Evolutionary conservation across 2,113 vertebrate species (phyloP).

Genomic region (Donacobius atricapilla): DNA sequence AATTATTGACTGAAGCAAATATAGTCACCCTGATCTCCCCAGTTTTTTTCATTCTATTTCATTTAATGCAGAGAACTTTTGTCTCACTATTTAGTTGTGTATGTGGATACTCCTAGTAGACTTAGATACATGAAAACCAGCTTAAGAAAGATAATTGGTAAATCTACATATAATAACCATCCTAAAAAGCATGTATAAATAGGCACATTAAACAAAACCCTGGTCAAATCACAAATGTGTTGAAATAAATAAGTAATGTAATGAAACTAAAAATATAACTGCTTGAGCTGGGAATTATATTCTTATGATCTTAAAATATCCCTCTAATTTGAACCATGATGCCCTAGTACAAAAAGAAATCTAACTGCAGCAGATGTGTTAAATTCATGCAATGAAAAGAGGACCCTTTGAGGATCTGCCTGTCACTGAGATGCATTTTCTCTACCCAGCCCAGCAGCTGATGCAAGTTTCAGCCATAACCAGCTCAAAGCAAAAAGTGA

Average conservation of each 20-base stretch:
- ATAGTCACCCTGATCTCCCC: neutral
- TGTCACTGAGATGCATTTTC: neutral
- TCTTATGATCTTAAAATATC: slow-evolving; percentile 71
- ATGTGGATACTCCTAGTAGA: neutral
- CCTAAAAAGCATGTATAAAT: slow-evolving; percentile 1
- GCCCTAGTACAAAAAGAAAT: slow-evolving; percentile 63
- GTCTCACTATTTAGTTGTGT: neutral
- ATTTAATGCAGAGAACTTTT: neutral
- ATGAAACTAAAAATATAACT: slow-evolving; percentile 52
- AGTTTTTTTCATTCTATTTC: neutral
- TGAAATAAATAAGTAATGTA: slow-evolving; percentile 50
- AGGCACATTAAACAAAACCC: slow-evolving; percentile 6
- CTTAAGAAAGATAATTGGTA: neutral
- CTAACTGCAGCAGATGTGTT: slow-evolving; percentile 55
- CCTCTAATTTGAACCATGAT: slow-evolving; percentile 70
- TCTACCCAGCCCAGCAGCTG: slow-evolving; percentile 2
- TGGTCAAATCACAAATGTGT: slow-evolving; percentile 13
- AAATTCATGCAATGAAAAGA: slow-evolving; percentile 56
- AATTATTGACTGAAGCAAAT: neutral
- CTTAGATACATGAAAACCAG: neutral
- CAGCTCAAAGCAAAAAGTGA: slow-evolving; percentile 53
- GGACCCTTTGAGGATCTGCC: neutral
- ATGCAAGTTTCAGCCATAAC: slow-evolving; percentile 34
- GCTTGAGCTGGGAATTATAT: slow-evolving; percentile 58
- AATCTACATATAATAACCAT: neutral